Conservation (phyloP, 2,113 vertebrate species). For the Sylvia atricapilla region DNA sequence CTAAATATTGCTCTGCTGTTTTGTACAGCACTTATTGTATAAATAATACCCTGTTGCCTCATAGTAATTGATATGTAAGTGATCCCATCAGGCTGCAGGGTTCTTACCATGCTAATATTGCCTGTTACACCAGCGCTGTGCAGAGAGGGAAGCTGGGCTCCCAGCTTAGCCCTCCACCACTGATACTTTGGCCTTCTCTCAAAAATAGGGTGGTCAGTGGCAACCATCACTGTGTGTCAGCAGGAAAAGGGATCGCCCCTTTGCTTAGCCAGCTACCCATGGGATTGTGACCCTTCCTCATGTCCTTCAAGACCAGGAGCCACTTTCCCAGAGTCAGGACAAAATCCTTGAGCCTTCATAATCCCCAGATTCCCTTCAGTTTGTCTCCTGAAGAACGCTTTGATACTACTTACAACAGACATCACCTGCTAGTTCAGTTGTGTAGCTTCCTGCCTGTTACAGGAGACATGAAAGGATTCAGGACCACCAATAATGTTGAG, state of each 20-base stretch:
- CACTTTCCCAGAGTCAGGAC: not conserved
- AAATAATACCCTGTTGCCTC: constrained; percentile 38
- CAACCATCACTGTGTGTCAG: not conserved
- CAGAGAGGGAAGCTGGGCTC: not conserved
- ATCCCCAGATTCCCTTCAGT: not conserved
- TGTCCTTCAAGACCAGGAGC: not conserved
- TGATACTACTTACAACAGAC: not conserved
- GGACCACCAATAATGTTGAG: not conserved
- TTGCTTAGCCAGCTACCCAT: not conserved
- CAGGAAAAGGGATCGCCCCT: not conserved
- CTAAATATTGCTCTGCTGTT: constrained; percentile 33
- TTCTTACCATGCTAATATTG: not conserved
- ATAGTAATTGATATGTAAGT: not conserved
- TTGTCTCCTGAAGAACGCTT: not conserved
- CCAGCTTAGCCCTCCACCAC: not conserved
- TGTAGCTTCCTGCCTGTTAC: not conserved
- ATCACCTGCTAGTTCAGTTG: not conserved
- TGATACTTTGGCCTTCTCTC: not conserved
- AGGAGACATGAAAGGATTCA: not conserved
- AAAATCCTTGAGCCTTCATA: not conserved
- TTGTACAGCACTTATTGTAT: not conserved
- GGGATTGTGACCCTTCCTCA: not conserved
- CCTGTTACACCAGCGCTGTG: not conserved
- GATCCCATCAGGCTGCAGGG: not conserved
- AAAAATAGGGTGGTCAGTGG: not conserved